phyloP scores from a whole-genome alignment of 2,888 invertebrate genomes.

The Willowsia nigromaculata region DNA sequence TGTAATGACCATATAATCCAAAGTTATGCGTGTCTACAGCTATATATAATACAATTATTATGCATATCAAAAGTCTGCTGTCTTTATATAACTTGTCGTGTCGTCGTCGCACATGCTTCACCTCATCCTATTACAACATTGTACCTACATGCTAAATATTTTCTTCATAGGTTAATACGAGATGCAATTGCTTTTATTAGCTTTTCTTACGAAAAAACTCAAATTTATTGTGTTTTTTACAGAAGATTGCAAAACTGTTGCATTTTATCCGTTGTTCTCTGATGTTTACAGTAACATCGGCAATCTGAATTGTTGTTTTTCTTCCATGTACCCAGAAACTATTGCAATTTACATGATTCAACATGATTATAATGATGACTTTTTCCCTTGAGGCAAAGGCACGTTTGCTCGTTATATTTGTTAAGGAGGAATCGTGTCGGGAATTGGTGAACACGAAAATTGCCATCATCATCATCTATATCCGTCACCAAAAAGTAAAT shows the following conservation, averaged over 20 bases:
- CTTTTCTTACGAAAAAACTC: too few relatives aligned
- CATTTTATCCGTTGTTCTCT: too few relatives aligned
- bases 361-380: background rate
- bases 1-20: slow-evolving; percentile 57
- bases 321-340: background rate
- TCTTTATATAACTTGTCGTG: background rate
- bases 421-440: slow-evolving; percentile 54
- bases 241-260: too few relatives aligned
- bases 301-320: background rate
- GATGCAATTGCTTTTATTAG: too few relatives aligned
- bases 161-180: too few relatives aligned
- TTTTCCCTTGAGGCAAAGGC: slow-evolving; percentile 38
- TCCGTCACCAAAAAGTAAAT: background rate
- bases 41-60: background rate
- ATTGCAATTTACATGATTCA: background rate
- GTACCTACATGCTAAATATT: too few relatives aligned
- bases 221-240: too few relatives aligned
- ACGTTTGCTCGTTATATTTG: slow-evolving; percentile 59
- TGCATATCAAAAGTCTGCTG: slow-evolving; percentile 8
- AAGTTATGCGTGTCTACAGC: slow-evolving; percentile 55
- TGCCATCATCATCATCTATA: slow-evolving; percentile 16
- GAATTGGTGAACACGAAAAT: slow-evolving; percentile 50
- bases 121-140: background rate
- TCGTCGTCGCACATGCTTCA: background rate
- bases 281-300: too few relatives aligned